Base-by-base conservation (phyloP, 2,888 invertebrate species). In the Physocephala rufipes region DNA sequence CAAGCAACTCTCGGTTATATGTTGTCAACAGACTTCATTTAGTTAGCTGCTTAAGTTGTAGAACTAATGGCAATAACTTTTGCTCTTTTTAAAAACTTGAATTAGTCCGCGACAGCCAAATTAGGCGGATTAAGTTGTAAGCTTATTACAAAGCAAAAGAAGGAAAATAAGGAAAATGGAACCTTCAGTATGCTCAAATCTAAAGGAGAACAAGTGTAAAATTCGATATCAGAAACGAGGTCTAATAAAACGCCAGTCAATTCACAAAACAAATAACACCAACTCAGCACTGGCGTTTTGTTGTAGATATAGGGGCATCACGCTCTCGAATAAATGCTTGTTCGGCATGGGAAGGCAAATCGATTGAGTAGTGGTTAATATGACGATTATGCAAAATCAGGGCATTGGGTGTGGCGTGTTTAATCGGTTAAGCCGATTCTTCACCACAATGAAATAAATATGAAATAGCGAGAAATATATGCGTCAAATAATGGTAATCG, bases 161-260 rank as follows among this genome's bases (percentile, higher is more conserved):
- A 45, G 47, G 24, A 63, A 21, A 16, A 36, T 9, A 9, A 36
- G 36, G n/a, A 36, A 36, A 36, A 36, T 36, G 36, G 9, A 36
- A 36, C 4, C 9, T 36, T 36, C 9, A 4, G 4, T 36, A 9
- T 9, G 36, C 36, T 36, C 9, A 36, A 9, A 53, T 43, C 43
- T 24, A 63, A 58, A 63, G 24, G 63, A 63, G 47, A 63, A 47
- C 47, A 47, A 63, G 63, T 63, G 47, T 26, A 63, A 63, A 63
- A 63, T 43, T n/a, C 45, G 26, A 15, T 19, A 47, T 26, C 63
- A 26, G 15, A 24, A 63, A 47, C 24, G 63, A 24, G 24, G 45
- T 47, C 47, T 47, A 45, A 47, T 63, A 63, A n/a, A 63, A 63
- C 24, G 21, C 24, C 13, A 45, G n/a, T 47, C 47, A n/a, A 63